These are phyloP conservation scores for Tauraco hartlaubi DNA, from an alignment of 2,797 vertebrate species.

Conservation along the genomic window DNA sequence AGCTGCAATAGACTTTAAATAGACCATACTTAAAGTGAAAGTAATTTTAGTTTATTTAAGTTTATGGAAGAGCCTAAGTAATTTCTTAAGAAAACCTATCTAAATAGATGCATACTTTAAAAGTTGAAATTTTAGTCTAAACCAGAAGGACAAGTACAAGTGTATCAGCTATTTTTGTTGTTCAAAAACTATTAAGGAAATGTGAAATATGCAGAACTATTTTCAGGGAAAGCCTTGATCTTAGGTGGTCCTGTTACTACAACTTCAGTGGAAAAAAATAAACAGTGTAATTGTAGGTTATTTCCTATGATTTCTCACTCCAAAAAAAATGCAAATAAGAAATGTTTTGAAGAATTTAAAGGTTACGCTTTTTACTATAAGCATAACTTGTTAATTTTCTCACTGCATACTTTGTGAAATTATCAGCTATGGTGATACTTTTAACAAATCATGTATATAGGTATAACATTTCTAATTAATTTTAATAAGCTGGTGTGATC, in stretches of 20 bases:
- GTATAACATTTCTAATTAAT: constrained; percentile 8
- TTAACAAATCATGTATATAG: not conserved
- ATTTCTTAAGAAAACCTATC: not conserved
- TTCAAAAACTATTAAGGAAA: not conserved
- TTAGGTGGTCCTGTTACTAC: not conserved
- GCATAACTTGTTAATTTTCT: not conserved
- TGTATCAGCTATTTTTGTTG: not conserved
- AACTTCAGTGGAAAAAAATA: not conserved
- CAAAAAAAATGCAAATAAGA: not conserved
- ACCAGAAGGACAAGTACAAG: not conserved
- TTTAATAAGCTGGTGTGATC: constrained; percentile 24
- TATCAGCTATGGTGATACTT: not conserved
- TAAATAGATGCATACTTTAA: not conserved
- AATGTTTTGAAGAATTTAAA: not conserved
- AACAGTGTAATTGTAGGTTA: not conserved
- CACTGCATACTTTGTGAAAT: not conserved
- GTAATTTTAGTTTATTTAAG: not conserved
- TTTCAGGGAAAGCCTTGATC: not conserved
- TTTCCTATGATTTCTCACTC: not conserved
- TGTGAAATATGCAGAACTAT: not conserved
- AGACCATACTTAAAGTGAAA: not conserved
- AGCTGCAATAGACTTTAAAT: not conserved
- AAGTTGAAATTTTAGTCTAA: not conserved
- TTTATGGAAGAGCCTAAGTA: not conserved
- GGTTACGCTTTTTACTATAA: not conserved